Conservation (phyloP, 1,140 invertebrate genomes). For the Zaprionus kolodkinae region DNA sequence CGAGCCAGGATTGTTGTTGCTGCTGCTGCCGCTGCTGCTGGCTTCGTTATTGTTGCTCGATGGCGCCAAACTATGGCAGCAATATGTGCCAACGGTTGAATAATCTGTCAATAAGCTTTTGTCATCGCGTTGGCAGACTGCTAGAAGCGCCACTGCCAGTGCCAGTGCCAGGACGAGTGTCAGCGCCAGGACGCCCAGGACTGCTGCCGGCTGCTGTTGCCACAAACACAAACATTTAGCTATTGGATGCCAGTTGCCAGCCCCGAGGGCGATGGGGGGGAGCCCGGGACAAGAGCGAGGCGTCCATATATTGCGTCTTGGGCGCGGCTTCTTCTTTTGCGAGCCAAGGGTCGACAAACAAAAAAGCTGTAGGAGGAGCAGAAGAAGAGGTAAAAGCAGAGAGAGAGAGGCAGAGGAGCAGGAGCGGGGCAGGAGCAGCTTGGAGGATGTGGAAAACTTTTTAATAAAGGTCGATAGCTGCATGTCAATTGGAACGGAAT, state of each 20-base stretch:
- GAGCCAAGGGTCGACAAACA: slow-evolving; percentile 45
- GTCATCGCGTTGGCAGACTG: slow-evolving; percentile 63
- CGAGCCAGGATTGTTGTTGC: slow-evolving; percentile 8
- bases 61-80: slow-evolving; percentile 76
- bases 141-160: neutral
- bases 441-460: slow-evolving; percentile 65
- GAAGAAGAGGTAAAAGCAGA: neutral
- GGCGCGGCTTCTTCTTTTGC: slow-evolving; percentile 54
- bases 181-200: neutral
- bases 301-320: slow-evolving; percentile 75
- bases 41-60: slow-evolving; percentile 42
- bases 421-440: neutral
- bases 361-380: neutral
- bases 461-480: slow-evolving; percentile 83
- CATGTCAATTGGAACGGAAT: slow-evolving; percentile 72
- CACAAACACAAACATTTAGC: slow-evolving; percentile 80
- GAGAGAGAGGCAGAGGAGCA: neutral
- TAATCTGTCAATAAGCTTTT: slow-evolving; percentile 82
- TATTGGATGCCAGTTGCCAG: slow-evolving; percentile 65
- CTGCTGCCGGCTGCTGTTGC: slow-evolving; percentile 36
- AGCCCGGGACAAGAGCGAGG: slow-evolving; percentile 3
- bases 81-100: slow-evolving; percentile 82
- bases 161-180: slow-evolving; percentile 12
- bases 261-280: slow-evolving; percentile 20
- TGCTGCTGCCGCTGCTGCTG: slow-evolving; percentile 33